phyloP scores from a whole-genome alignment of 23 tunicate species.

The Halocynthia aurantium region DNA sequence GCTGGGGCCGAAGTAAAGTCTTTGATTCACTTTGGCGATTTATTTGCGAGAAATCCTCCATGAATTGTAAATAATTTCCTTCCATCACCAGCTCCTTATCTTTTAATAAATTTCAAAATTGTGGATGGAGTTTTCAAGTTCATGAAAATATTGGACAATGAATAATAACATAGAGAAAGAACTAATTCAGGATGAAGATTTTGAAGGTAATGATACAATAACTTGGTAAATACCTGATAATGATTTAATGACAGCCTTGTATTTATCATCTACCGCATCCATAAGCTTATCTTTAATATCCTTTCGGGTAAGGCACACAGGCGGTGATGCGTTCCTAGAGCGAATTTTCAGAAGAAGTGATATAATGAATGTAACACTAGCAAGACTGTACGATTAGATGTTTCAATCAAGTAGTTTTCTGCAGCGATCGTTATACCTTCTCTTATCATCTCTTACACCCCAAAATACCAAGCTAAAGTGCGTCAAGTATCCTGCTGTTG shows the following conservation, averaged over 20 bases:
- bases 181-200: background rate
- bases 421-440: background rate
- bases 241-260: too few relatives aligned
- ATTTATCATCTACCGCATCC: background rate
- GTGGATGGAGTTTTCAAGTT: too few relatives aligned
- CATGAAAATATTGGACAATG: too few relatives aligned
- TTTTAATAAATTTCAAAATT: too few relatives aligned
- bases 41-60: too few relatives aligned
- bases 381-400: background rate
- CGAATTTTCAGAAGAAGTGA: too few relatives aligned
- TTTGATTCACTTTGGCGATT: too few relatives aligned
- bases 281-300: background rate
- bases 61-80: too few relatives aligned
- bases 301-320: background rate
- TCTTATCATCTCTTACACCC: background rate
- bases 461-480: slow-evolving; percentile 12
- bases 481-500: slow-evolving; percentile 8
- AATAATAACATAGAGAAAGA: background rate
- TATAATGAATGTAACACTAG: background rate
- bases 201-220: background rate
- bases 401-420: background rate
- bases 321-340: too few relatives aligned
- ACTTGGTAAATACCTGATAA: background rate
- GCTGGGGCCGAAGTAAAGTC: too few relatives aligned
- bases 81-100: too few relatives aligned